These are phyloP conservation scores for Eonycteris spelaea DNA, from an alignment of 2,113 vertebrate species.

Conservation along the genomic window DNA sequence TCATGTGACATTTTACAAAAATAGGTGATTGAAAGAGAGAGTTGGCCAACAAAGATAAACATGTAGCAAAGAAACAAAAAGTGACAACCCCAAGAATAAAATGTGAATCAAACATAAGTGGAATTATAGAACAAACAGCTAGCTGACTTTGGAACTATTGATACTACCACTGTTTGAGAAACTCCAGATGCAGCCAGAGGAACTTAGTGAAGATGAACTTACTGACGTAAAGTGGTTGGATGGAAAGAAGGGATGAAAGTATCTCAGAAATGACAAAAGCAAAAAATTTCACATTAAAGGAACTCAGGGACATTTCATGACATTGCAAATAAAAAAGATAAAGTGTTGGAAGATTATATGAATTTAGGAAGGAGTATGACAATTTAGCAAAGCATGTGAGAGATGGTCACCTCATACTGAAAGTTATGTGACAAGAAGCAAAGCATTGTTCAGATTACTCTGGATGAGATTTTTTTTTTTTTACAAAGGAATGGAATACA, in stretches of 20 bases:
- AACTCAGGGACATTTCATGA: neutral
- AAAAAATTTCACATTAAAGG: neutral
- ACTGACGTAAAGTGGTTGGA: neutral
- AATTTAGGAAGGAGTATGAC: neutral
- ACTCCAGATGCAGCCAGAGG: neutral
- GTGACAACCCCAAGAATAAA: neutral
- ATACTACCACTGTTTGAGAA: neutral
- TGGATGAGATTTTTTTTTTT: neutral
- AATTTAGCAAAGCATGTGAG: neutral
- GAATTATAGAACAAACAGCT: neutral
- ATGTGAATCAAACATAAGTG: neutral
- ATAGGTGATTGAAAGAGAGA: neutral
- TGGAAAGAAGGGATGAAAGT: neutral
- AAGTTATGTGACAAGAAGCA: neutral
- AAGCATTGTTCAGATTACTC: neutral
- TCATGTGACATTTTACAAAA: neutral
- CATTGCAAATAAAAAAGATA: neutral
- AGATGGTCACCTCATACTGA: neutral
- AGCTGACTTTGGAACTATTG: neutral
- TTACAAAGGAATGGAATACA: neutral
- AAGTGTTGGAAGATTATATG: neutral
- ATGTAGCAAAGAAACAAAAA: neutral
- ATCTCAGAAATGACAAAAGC: neutral
- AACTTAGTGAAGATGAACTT: neutral
- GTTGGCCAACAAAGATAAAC: neutral